A percentile compares a stretch with the other conserved stretches of the same genome.
Conservation (phyloP, 2,113 vertebrate species). For the Cyanoramphus novaezelandiae region DNA sequence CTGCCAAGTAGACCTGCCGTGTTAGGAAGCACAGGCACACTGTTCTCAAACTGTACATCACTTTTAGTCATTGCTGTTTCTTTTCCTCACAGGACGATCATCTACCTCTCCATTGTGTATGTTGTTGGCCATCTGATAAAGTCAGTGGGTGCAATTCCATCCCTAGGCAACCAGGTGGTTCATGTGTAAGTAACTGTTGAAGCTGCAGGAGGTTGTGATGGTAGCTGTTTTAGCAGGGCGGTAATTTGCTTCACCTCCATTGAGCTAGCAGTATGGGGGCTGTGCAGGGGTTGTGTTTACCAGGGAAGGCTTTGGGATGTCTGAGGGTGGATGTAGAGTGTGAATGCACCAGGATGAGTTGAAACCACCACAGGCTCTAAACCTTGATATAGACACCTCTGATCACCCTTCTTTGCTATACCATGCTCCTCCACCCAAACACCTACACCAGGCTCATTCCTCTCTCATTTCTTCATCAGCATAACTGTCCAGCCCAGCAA, state of each 20-base stretch:
- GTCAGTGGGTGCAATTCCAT: conserved; percentile 91
- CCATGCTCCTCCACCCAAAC: not conserved
- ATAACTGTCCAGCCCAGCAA: not conserved
- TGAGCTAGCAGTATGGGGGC: not conserved
- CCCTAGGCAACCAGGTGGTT: conserved; percentile 78
- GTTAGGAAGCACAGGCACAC: not conserved
- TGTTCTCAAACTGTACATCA: not conserved
- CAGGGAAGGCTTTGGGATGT: not conserved
- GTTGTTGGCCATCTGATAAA: conserved; percentile 94
- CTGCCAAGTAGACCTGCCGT: not conserved
- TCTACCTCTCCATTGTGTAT: conserved; percentile 94
- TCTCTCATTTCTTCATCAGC: not conserved
- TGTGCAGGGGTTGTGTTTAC: not conserved
- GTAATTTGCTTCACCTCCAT: not conserved
- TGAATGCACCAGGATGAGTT: not conserved
- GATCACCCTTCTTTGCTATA: not conserved
- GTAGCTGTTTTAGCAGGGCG: not conserved
- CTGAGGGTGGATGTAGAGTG: not conserved
- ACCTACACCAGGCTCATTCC: not conserved
- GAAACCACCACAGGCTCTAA: not conserved
- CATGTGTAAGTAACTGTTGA: conserved; percentile 86
- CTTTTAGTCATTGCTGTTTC: conserved; percentile 41
- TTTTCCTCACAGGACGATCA: conserved; percentile 88
- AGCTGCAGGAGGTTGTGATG: not conserved
- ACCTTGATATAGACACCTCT: not conserved